Evolutionary conservation across 2,113 vertebrate species (phyloP), one percentile per base, ranked within the genome.

Genomic region (Mohoua ochrocephala): DNA sequence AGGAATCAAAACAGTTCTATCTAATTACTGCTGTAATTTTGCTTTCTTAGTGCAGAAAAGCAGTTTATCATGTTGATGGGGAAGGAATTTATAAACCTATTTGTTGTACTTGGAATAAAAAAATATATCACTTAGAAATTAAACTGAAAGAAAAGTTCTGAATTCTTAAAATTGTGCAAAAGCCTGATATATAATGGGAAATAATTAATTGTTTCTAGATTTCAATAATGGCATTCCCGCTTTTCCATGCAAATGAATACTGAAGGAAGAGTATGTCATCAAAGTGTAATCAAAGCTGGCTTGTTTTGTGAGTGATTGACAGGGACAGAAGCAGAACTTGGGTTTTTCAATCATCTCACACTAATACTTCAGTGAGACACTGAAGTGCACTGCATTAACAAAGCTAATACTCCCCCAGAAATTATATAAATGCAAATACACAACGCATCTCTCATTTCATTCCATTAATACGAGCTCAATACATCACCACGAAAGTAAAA

Each of bases 11-110:
- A 88, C 84, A 93, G 53, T 95, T 96, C 24, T 65, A 61, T 68
- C 56, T 94, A 97, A 97, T 97, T 96, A 83, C 47, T 68, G 54
- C 10, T 54, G 30, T 80, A 94, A 95, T 65, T 83, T 93, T 33
- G 2, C 44, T 94, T 87, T 33, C 77, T 79, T 61, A 41, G 9
- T 64, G 59, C 27, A 94, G 77, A 93, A 84, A 97, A 69, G 19
- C 33, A 96, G 73, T 94, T 94, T 96, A 65, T 85, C 57, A 60
- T 44, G 23, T 74, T 80, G 70, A 84, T 2, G 0, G 6, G 10
- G 21, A 88, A 56, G 13, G 47, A 74, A 78, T 87, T 71, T 49
- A 41, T 61, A 67, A 77, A 60, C 8, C 6, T 53, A 53, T 41
- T 64, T 63, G 22, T 31, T 91, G 53, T 14, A 69, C 21, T 70